phyloP scores from a whole-genome alignment of 2,888 invertebrate genomes.

The Microctonus hyperodae region DNA sequence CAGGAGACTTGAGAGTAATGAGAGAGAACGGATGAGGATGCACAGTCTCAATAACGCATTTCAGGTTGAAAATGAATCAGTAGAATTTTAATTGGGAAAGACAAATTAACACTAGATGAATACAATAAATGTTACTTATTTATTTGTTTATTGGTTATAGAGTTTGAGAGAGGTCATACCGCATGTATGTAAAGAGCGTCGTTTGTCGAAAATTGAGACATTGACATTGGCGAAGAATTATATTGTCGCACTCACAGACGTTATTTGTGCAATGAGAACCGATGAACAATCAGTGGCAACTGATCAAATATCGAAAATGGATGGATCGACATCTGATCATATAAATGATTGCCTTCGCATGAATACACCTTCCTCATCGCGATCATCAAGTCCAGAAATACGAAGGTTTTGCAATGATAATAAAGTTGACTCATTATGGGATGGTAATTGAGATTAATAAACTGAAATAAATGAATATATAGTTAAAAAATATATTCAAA shows the following conservation, averaged over 20 bases:
- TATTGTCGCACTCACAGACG: conserved; percentile 87
- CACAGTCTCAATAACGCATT: conserved; percentile 82
- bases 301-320: conserved; percentile 33
- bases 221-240: conserved; percentile 89
- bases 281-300: conserved; percentile 59
- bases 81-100: neutral
- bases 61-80: conserved; percentile 65
- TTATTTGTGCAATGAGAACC: conserved; percentile 81
- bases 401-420: conserved; percentile 38
- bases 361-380: conserved; percentile 50
- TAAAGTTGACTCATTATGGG: conserved; percentile 41
- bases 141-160: conserved; percentile 63
- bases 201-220: conserved; percentile 88
- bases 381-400: conserved; percentile 48
- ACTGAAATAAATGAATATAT: no score
- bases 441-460: conserved; percentile 34
- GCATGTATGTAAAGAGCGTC: conserved; percentile 83
- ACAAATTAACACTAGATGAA: neutral
- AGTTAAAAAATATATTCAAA: no score
- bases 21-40: conserved; percentile 81
- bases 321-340: conserved; percentile 30
- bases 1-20: conserved; percentile 78
- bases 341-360: conserved; percentile 45
- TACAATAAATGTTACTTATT: neutral
- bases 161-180: conserved; percentile 85